A percentile compares a stretch with the other conserved stretches of the same genome.
Conservation (phyloP, 2,888 invertebrate genomes). For the Frankliniella intonsa region DNA sequence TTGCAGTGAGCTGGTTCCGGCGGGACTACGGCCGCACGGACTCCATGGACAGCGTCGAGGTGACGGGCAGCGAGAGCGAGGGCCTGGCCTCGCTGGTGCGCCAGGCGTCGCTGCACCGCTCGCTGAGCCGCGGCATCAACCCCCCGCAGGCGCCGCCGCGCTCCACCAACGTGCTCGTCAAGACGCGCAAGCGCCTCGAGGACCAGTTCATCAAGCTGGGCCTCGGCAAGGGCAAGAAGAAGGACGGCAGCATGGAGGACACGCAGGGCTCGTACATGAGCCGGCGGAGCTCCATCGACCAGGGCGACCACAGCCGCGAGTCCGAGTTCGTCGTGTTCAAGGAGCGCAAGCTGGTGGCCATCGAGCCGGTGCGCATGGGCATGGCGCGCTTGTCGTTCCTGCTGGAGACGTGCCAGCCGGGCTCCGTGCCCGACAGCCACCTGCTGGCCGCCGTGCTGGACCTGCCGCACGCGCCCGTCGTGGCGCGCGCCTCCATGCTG, state of each 20-base stretch:
- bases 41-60: conserved; percentile 48
- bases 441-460: conserved; percentile 90
- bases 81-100: neutral
- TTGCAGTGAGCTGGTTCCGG: conserved; percentile 56
- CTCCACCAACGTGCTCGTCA: conserved; percentile 55
- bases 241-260: conserved; percentile 84
- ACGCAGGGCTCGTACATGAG: conserved; percentile 71
- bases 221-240: conserved; percentile 77
- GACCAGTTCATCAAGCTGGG: conserved; percentile 78
- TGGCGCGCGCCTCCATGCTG: conserved; percentile 84
- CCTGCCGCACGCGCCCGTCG: conserved; percentile 91
- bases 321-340: conserved; percentile 85
- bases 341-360: conserved; percentile 78
- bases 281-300: conserved; percentile 76
- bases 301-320: conserved; percentile 72
- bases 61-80: conserved; percentile 20
- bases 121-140: conserved; percentile 11
- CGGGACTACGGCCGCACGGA: conserved; percentile 51
- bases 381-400: conserved; percentile 86
- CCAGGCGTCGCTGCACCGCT: conserved; percentile 18
- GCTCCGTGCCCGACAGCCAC: conserved; percentile 93
- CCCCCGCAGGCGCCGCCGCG: neutral
- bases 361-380: conserved; percentile 75
- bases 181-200: conserved; percentile 83
- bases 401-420: conserved; percentile 92